A percentile compares a stretch with the other conserved stretches of the same genome.
Evolutionary conservation across 2,888 invertebrate species (phyloP).

Genomic region (Dasysyrphus albostriatus): DNA sequence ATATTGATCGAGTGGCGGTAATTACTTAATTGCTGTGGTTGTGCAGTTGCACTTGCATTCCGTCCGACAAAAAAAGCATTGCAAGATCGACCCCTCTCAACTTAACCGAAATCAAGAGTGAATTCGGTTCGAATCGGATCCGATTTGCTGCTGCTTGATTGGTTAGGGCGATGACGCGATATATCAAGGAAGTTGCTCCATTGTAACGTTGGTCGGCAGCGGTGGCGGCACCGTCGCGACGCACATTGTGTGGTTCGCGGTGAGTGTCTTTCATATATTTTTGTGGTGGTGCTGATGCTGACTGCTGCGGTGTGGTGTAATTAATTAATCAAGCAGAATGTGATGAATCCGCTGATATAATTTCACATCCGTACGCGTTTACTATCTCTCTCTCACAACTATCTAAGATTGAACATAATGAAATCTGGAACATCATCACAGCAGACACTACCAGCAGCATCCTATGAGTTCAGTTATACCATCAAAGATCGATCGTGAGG

Average conservation of each 20-base stretch:
- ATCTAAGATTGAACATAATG: constrained; percentile 24
- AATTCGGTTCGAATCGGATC: constrained; percentile 26
- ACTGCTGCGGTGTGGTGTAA: constrained; percentile 71
- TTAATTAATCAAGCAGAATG: constrained; percentile 74
- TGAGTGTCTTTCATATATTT: constrained; percentile 29
- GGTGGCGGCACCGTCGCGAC: constrained; percentile 14
- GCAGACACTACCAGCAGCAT: background rate
- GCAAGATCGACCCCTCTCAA: constrained; percentile 1
- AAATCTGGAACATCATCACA: constrained; percentile 62
- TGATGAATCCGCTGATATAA: constrained; percentile 42
- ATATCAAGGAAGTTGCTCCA: constrained; percentile 64
- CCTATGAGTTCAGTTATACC: background rate
- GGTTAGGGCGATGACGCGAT: constrained; percentile 32
- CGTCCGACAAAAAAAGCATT: background rate
- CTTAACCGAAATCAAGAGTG: constrained; percentile 32
- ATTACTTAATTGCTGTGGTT: constrained; percentile 75
- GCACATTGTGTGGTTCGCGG: constrained; percentile 62
- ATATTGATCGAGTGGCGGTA: constrained; percentile 66
- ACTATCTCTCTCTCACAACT: constrained; percentile 1
- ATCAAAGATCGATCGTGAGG: constrained; percentile 41
- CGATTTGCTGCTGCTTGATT: constrained; percentile 38
- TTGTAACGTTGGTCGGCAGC: constrained; percentile 24
- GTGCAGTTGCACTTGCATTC: constrained; percentile 57
- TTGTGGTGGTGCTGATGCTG: constrained; percentile 35
- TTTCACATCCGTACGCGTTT: constrained; percentile 36